Conservation (phyloP, 2,797 vertebrate genomes). For the Pristis pectinata region DNA sequence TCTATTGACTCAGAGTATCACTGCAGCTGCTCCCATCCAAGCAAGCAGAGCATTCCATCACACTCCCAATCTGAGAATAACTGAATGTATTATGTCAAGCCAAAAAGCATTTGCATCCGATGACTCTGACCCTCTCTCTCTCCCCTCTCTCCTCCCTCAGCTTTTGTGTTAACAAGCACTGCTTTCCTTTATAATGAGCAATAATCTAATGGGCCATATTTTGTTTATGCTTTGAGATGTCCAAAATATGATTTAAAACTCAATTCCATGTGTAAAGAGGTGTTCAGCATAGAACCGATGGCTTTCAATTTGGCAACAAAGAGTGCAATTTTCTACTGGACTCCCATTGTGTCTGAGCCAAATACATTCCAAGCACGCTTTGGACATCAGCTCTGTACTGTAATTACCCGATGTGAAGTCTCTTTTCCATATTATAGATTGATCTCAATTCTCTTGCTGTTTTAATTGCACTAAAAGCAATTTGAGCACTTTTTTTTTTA, state of each 20-base stretch:
- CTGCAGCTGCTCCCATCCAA: not conserved
- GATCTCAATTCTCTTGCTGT: conserved; percentile 23
- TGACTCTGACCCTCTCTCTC: not conserved
- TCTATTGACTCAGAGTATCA: not conserved
- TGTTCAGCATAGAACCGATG: not conserved
- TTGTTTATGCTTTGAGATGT: not conserved
- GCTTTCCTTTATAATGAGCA: conserved; percentile 17
- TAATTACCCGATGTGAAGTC: conserved; percentile 26
- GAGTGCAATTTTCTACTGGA: not conserved
- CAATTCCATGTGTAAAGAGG: conserved; percentile 18
- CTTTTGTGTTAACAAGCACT: not conserved
- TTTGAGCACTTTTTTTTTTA: not conserved
- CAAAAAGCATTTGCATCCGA: not conserved
- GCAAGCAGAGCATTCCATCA: not conserved
- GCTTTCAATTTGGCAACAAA: conserved; percentile 11
- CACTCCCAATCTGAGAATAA: not conserved
- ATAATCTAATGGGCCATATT: not conserved
- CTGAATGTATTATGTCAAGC: not conserved
- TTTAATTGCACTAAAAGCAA: conserved; percentile 28
- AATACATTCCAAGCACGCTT: conserved; percentile 4
- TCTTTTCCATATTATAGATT: conserved; percentile 25
- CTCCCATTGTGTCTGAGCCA: not conserved
- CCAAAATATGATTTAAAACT: conserved; percentile 29
- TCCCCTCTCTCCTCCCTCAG: not conserved
- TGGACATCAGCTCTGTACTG: conserved; percentile 1